Evolutionary conservation across 2,797 vertebrate genomes (phyloP).

Genomic region (Clarias platycephalus): DNA sequence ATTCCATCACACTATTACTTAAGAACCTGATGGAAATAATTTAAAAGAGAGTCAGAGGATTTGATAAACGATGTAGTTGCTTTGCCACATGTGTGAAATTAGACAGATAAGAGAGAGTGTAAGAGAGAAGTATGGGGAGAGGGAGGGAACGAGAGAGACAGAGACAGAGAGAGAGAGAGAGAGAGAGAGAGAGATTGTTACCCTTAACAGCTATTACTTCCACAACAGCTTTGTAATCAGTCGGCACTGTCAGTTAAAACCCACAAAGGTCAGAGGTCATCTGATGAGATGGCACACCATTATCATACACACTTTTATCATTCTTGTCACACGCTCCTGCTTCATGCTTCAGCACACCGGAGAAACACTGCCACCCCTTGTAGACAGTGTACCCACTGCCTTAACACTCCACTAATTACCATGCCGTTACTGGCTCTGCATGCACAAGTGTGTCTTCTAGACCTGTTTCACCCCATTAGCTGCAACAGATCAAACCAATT

Average conservation of each 20-base stretch:
- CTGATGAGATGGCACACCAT: constrained; percentile 20
- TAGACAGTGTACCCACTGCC: constrained; percentile 9
- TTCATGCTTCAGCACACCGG: constrained; percentile 25
- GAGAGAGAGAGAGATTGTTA: neutral
- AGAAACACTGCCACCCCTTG: constrained; percentile 25
- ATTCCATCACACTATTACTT: neutral
- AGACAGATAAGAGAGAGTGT: neutral
- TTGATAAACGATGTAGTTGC: neutral
- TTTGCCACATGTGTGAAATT: neutral
- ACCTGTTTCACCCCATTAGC: constrained; percentile 43
- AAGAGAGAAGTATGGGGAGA: neutral
- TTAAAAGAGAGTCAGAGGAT: neutral
- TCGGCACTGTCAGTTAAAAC: constrained; percentile 32
- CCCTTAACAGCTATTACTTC: constrained; percentile 1
- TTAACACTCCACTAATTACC: constrained; percentile 38
- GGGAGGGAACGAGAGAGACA: neutral
- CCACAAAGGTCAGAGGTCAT: constrained; percentile 39
- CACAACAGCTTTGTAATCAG: constrained; percentile 26
- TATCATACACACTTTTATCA: constrained; percentile 26
- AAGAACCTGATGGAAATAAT: neutral
- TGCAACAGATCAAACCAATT: constrained; percentile 48
- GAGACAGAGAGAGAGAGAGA: neutral
- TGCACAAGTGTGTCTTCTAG: constrained; percentile 17
- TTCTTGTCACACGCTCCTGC: constrained; percentile 30
- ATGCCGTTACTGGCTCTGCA: neutral